Percentiles rank a stretch among this genome's conserved stretches.
phyloP scores from a whole-genome alignment of 2,888 invertebrate species.

The Xylota sylvarum region DNA sequence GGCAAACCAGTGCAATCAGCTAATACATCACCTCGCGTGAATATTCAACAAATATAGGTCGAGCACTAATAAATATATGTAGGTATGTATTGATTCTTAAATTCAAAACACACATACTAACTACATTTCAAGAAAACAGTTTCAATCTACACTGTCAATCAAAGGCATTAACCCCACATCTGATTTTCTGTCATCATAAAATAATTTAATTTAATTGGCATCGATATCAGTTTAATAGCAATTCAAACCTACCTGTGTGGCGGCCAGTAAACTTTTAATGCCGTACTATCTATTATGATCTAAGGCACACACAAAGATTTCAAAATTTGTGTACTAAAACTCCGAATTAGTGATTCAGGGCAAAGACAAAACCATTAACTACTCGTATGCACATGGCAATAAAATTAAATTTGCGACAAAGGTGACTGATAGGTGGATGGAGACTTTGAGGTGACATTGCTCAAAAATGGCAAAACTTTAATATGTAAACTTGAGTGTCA shows the following conservation, averaged over 20 bases:
- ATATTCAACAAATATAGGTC: no score
- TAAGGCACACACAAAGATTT: conserved; percentile 7
- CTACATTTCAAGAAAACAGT: no score
- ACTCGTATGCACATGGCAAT: not conserved
- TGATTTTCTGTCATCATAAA: not conserved
- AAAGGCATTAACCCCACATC: not conserved
- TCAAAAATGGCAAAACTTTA: not conserved
- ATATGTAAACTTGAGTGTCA: not conserved
- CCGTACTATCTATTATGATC: conserved; percentile 1
- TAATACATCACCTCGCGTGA: no score
- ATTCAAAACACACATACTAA: no score
- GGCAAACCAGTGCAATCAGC: no score
- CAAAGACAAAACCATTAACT: not conserved
- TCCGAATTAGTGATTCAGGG: not conserved
- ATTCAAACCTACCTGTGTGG: not conserved
- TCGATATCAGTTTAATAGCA: not conserved
- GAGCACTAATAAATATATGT: no score
- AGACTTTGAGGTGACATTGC: not conserved
- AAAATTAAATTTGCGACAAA: conserved; percentile 9
- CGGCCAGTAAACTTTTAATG: conserved; percentile 1
- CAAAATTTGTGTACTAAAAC: not conserved
- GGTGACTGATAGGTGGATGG: not conserved
- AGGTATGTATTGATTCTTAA: no score
- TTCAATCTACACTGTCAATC: not conserved
- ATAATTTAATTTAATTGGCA: not conserved